phyloP scores from a whole-genome alignment of 2,113 vertebrate genomes.

The Saguinus imperator region DNA sequence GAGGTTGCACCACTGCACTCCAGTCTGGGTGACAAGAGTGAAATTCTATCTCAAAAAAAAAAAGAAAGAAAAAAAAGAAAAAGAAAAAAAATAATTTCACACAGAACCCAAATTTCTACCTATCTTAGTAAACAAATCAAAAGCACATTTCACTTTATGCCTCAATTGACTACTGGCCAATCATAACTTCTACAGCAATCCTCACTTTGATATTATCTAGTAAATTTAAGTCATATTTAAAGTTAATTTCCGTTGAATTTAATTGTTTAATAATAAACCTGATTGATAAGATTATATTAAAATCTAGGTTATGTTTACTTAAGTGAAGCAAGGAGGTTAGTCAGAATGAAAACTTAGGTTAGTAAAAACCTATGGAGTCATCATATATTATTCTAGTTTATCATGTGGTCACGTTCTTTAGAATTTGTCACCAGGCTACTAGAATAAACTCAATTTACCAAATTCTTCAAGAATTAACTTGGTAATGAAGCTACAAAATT shows the following conservation, averaged over 20 bases:
- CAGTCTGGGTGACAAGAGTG: no score
- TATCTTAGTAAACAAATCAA: not conserved
- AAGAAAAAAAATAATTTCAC: not conserved
- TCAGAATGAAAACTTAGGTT: not conserved
- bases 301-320: not conserved
- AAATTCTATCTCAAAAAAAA: no score
- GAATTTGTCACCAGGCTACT: slow-evolving; percentile 27
- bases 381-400: not conserved
- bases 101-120: slow-evolving; percentile 6
- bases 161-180: not conserved
- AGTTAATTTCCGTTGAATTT: not conserved
- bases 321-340: not conserved
- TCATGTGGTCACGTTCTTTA: not conserved
- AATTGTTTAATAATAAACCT: not conserved
- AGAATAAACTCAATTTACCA: not conserved
- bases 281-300: slow-evolving; percentile 1
- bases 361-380: not conserved
- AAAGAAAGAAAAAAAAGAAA: no score
- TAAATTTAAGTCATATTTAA: slow-evolving; percentile 8
- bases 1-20: no score
- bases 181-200: slow-evolving; percentile 12
- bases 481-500: not conserved
- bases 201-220: not conserved
- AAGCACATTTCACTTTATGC: slow-evolving; percentile 16
- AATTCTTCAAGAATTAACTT: slow-evolving; percentile 12